phyloP scores from a whole-genome alignment of 2,888 invertebrate species.

The Xestia xanthographa region DNA sequence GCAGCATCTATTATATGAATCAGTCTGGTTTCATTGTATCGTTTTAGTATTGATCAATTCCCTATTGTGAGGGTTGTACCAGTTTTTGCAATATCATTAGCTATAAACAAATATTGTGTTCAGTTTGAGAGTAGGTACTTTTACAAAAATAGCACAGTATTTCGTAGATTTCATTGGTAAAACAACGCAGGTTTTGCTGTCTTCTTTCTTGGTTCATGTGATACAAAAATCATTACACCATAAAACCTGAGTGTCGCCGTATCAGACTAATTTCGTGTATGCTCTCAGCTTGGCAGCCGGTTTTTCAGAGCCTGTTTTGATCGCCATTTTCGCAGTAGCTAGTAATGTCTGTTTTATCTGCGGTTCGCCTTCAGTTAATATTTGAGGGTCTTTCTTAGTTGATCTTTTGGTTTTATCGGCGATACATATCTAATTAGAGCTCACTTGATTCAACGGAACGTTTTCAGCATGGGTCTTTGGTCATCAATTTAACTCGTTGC shows the following conservation, averaged over 20 bases:
- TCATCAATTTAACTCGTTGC: not conserved
- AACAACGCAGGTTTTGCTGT: not conserved
- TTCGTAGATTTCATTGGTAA: not conserved
- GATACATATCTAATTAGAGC: not conserved
- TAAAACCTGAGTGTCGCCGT: constrained; percentile 3
- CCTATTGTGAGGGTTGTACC: not conserved
- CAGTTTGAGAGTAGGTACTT: not conserved
- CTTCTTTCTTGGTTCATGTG: not conserved
- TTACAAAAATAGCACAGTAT: not conserved
- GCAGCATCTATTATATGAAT: constrained; percentile 5
- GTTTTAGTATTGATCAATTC: constrained; percentile 27
- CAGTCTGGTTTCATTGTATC: constrained; percentile 13
- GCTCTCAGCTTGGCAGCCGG: constrained; percentile 58
- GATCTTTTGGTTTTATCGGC: not conserved
- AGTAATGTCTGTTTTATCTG: constrained; percentile 29
- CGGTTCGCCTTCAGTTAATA: constrained; percentile 38
- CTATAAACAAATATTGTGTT: not conserved
- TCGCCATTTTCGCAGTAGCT: constrained; percentile 30
- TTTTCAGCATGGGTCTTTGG: not conserved
- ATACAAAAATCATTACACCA: not conserved
- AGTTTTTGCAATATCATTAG: constrained; percentile 10
- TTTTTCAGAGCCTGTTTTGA: constrained; percentile 62
- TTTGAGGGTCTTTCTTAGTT: constrained; percentile 8
- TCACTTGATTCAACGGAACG: not conserved
- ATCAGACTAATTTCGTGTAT: constrained; percentile 18